Evolutionary conservation across 1,140 invertebrate genomes (phyloP), one percentile per base, ranked within the genome.

Genomic region (Papilio machaon): DNA sequence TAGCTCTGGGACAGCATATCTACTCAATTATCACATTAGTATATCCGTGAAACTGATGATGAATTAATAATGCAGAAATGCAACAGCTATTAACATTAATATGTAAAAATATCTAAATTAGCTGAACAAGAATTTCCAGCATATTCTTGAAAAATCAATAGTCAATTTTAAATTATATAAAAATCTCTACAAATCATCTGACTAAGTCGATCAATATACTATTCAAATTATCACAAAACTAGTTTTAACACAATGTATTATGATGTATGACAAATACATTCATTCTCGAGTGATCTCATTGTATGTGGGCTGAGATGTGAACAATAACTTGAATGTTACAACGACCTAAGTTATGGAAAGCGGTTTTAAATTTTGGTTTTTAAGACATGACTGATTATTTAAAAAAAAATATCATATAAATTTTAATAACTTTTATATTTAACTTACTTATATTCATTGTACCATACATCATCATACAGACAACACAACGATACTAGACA

Each of bases 241-340:
- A 5, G 64, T 38, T 70, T 70, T 70, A 70, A 35, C 23, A 67
- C 64, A 70, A 70, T 30, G 60, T 35, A 64, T 0, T 10, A 13
- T 67, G 60, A 64, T 64, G 23, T 13, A 64, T 64, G 60, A 64
- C 60, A 64, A 64, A 64, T 64, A 64, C 60, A 70, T 70, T 70
- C 58, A 19, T 23, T 17, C 64, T 70, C 30, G n/a, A 13, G 13
- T 70, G 64, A 70, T 70, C 30, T 70, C 64, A 70, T 35, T 70
- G 23, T 13, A 11, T 70, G 64, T 70, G 19, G 64, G 64, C 64
- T 30, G 64, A 2, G 11, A 11, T 15, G 23, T 13, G 13, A 38
- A 70, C 64, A 70, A 70, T 70, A 35, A 70, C 13, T 13, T 30
- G 30, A 13, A 35, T 35, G 19, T 35, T 70, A 35, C 30, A 35